Evolutionary conservation across 2,113 vertebrate species (phyloP).

Genomic region (Sprattus sprattus): DNA sequence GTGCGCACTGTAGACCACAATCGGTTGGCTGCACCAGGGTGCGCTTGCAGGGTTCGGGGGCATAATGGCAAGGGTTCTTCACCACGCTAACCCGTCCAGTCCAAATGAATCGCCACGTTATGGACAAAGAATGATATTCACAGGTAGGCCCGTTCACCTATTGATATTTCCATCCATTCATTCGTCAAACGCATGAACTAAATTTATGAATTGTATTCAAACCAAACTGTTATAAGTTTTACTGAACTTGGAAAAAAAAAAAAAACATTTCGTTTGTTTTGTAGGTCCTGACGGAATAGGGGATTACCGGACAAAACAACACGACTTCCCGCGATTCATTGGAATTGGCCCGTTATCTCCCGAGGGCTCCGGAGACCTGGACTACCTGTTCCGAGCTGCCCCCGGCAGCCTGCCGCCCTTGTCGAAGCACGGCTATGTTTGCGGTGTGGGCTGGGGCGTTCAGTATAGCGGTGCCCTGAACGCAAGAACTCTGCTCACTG

Average conservation of each 20-base stretch:
- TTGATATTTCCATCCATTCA: not conserved
- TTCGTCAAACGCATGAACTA: not conserved
- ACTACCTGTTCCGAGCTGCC: constrained; percentile 65
- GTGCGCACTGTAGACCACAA: not conserved
- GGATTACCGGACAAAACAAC: constrained; percentile 67
- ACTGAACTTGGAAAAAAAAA: not conserved
- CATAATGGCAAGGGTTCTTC: constrained; percentile 24
- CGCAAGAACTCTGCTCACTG: constrained; percentile 54
- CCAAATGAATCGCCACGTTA: not conserved
- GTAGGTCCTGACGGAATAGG: constrained; percentile 72
- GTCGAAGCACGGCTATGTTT: constrained; percentile 55
- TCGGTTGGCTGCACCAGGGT: not conserved
- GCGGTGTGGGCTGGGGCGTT: constrained; percentile 73
- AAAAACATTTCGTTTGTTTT: not conserved
- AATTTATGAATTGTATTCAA: not conserved
- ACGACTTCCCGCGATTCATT: constrained; percentile 54
- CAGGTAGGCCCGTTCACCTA: constrained; percentile 55
- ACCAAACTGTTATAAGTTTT: not conserved
- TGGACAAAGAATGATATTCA: constrained; percentile 69
- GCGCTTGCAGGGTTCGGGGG: not conserved
- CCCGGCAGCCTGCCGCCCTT: not conserved
- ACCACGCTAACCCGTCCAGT: constrained; percentile 12
- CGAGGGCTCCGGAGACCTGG: constrained; percentile 66
- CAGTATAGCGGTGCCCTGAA: constrained; percentile 62
- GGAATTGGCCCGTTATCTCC: constrained; percentile 53